Base-by-base conservation (phyloP, 1,140 invertebrate species). In the Drosophila quadrilineata region DNA sequence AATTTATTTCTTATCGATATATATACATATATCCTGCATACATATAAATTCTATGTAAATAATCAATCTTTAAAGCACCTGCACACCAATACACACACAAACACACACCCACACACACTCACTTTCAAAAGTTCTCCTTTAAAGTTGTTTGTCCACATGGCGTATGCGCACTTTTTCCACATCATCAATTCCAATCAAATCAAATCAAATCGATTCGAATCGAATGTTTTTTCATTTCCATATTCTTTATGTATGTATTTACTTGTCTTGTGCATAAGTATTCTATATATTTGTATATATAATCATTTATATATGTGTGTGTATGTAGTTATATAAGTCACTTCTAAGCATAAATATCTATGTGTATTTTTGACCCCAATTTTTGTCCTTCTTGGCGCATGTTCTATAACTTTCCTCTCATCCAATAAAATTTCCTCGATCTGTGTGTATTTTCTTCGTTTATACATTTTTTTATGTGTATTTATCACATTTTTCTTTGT, bases 161-260 rank as follows among this genome's bases (percentile, higher is more conserved):
- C 46, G 45, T 66, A 59, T 66, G 38, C 46, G 46, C 63, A 66
- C 63, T 53, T 46, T n/a, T n/a, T n/a, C n/a, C n/a, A n/a, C n/a
- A n/a, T n/a, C n/a, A n/a, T n/a, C n/a, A n/a, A n/a, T n/a, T 45
- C 9, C 46, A 28, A 52, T 21, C 16, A 8, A 22, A 56, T 3
- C 6, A 24, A 29, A 31, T n/a, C n/a, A 52, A 36, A 24, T 3
- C n/a, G n/a, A 31, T 6, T 22, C 9, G 4, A 66, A 35, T 63
- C 33, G 59, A 63, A 68, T 63, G 58, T 63, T 54, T 68, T 63
- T 68, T 28, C 43, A 24, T 60, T 38, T 10, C 33, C 22, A 24
- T 9, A 26, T 16, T 52, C 3, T 33, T 10, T 52, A 43, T 60
- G 12, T 62, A 35, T 43, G 21, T 63, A 54, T 19, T 26, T 54